Percentiles rank a stretch among this genome's conserved stretches.
These are phyloP conservation scores for Troides helena DNA, from an alignment of 2,888 invertebrate species.

Conservation along the genomic window DNA sequence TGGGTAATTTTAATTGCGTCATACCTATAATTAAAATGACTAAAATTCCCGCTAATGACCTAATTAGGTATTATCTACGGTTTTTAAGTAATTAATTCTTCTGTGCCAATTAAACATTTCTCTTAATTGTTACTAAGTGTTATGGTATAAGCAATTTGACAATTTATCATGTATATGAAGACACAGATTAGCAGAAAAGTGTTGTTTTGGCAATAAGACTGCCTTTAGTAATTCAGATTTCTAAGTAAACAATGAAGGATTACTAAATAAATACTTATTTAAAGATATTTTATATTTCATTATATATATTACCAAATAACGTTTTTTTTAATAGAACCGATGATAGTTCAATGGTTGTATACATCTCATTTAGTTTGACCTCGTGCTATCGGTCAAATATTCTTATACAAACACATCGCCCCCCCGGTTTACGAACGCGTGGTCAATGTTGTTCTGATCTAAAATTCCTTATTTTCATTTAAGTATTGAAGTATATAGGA, in stretches of 20 bases:
- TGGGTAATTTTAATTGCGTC: slow-evolving; percentile 2
- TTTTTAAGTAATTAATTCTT: slow-evolving; percentile 4
- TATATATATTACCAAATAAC: too few relatives aligned
- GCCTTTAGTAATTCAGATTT: not conserved
- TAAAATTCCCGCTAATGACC: slow-evolving; percentile 5
- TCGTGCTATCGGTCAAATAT: slow-evolving; percentile 59
- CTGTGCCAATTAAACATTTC: not conserved
- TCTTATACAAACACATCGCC: slow-evolving; percentile 50
- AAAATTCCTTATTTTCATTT: slow-evolving; percentile 22
- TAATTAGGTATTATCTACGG: slow-evolving; percentile 6
- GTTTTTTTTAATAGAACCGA: too few relatives aligned
- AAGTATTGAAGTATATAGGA: not conserved
- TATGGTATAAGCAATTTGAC: not conserved
- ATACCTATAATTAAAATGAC: not conserved
- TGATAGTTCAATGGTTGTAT: slow-evolving; percentile 15
- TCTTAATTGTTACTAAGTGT: slow-evolving; percentile 4
- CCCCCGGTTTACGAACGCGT: slow-evolving; percentile 61
- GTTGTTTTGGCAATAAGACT: too few relatives aligned
- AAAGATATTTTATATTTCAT: too few relatives aligned
- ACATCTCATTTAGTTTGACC: slow-evolving; percentile 52
- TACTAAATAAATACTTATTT: too few relatives aligned
- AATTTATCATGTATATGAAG: too few relatives aligned
- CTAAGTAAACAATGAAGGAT: slow-evolving; percentile 7
- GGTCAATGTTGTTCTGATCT: slow-evolving; percentile 38
- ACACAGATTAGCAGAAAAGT: too few relatives aligned